A percentile compares a stretch with the other conserved stretches of the same genome.
Evolutionary conservation across 2,888 invertebrate genomes (phyloP).

Genomic region (Drosophila paracracens): DNA sequence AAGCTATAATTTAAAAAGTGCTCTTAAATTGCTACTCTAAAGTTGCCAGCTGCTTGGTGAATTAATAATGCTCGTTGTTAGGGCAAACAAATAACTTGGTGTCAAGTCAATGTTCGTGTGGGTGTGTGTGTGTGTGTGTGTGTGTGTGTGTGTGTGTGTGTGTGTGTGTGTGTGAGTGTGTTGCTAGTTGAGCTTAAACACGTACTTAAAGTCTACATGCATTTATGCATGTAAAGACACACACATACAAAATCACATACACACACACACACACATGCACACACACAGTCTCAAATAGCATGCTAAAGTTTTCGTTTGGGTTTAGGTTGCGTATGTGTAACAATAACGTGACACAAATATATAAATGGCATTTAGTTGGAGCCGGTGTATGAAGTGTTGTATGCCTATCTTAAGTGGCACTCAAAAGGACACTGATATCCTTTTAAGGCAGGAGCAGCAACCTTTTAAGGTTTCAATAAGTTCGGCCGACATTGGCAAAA

Average conservation of each 20-base stretch:
- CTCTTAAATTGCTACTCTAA: not conserved
- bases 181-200: slow-evolving; percentile 62
- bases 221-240: slow-evolving; percentile 52
- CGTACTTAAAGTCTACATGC: slow-evolving; percentile 65
- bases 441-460: slow-evolving; percentile 36
- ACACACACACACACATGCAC: not conserved
- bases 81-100: slow-evolving; percentile 22
- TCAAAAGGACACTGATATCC: slow-evolving; percentile 65
- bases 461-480: slow-evolving; percentile 65
- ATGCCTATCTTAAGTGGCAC: slow-evolving; percentile 61
- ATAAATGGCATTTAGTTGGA: slow-evolving; percentile 26
- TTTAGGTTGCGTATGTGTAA: slow-evolving; percentile 63
- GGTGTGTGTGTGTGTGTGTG: not conserved
- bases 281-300: slow-evolving; percentile 1
- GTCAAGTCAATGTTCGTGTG: slow-evolving; percentile 20
- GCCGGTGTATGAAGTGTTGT: slow-evolving; percentile 21
- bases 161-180: slow-evolving; percentile 7
- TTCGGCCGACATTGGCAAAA: slow-evolving; percentile 31
- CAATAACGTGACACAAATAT: slow-evolving; percentile 74
- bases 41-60: slow-evolving; percentile 2
- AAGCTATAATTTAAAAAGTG: slow-evolving; percentile 1
- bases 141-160: not conserved
- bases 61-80: slow-evolving; percentile 9
- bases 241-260: slow-evolving; percentile 1
- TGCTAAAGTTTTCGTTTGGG: slow-evolving; percentile 14